Conservation (phyloP, 2,888 invertebrate species). For the Cryptops parisi region DNA sequence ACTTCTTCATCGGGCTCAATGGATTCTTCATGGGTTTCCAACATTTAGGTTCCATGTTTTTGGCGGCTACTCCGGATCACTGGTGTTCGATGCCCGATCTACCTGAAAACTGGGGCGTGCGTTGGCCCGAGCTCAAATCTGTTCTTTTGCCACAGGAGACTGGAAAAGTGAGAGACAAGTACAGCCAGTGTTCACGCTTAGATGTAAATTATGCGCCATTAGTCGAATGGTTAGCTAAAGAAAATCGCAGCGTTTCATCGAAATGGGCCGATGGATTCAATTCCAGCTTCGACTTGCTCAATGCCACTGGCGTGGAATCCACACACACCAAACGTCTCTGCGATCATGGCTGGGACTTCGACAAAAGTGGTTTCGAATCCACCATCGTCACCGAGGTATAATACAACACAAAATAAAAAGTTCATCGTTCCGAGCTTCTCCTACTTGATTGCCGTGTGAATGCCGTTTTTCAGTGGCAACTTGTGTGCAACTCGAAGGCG, state of each 20-base stretch:
- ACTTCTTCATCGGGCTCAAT: neutral
- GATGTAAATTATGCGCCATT: constrained; percentile 7
- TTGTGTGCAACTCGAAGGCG: constrained; percentile 51
- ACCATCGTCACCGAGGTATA: constrained; percentile 53
- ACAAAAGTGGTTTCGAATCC: constrained; percentile 41
- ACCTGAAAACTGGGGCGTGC: neutral
- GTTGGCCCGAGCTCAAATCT: constrained; percentile 1
- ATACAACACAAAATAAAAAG: too few species aligned
- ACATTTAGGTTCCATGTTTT: constrained; percentile 15
- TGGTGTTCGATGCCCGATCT: constrained; percentile 10
- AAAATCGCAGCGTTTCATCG: neutral
- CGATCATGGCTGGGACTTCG: constrained; percentile 47
- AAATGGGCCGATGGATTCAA: too few species aligned
- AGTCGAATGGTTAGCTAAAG: neutral
- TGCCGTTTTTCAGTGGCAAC: constrained; percentile 44
- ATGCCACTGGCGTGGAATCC: neutral
- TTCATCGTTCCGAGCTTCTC: too few species aligned
- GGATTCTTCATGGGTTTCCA: constrained; percentile 17
- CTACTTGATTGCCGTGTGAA: too few species aligned
- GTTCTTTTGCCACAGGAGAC: neutral
- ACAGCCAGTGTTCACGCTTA: constrained; percentile 9
- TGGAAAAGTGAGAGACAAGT: neutral
- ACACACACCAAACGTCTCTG: constrained; percentile 33
- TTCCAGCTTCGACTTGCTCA: neutral
- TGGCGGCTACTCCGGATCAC: constrained; percentile 16